A percentile compares a stretch with the other conserved stretches of the same genome.
Evolutionary conservation across 2,797 vertebrate genomes (phyloP).

Genomic region (Cryptoprocta ferox): DNA sequence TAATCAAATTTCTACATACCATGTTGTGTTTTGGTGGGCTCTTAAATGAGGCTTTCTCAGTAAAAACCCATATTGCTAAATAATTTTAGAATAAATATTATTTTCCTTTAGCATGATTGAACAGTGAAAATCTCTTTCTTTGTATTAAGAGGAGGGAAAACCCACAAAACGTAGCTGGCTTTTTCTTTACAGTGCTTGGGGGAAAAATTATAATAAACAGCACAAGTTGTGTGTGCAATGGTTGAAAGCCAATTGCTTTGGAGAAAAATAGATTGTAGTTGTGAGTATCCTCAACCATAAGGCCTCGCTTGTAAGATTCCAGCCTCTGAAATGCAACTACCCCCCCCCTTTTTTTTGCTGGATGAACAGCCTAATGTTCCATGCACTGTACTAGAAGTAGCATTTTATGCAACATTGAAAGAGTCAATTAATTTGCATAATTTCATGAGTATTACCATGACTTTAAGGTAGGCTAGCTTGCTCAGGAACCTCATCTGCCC

Average conservation of each 20-base stretch:
- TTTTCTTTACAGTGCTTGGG: constrained; percentile 81
- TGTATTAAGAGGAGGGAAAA: constrained; percentile 70
- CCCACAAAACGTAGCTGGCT: constrained; percentile 70
- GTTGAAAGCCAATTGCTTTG: constrained; percentile 89
- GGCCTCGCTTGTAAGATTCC: constrained; percentile 92
- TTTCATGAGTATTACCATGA: constrained; percentile 95
- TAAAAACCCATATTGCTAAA: constrained; percentile 81
- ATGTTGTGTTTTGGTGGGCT: constrained; percentile 73
- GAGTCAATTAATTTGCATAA: constrained; percentile 99
- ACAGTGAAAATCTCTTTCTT: constrained; percentile 74
- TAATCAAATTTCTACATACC: constrained; percentile 83
- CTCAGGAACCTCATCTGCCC: constrained; percentile 90
- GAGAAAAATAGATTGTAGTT: constrained; percentile 92
- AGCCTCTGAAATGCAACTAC: constrained; percentile 91
- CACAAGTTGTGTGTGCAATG: constrained; percentile 83
- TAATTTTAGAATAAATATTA: constrained; percentile 70
- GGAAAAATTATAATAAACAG: constrained; percentile 85
- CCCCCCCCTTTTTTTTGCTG: constrained; percentile 87
- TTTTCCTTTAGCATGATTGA: constrained; percentile 72
- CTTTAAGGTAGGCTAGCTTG: constrained; percentile 95
- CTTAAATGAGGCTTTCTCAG: constrained; percentile 82
- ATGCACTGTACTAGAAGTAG: constrained; percentile 97
- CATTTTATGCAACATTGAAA: constrained; percentile 99
- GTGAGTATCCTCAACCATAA: constrained; percentile 90
- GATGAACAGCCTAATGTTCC: constrained; percentile 99